These are phyloP conservation scores for Arrhamphus sclerolepis DNA, from an alignment of 2,797 vertebrate genomes.

Conservation along the genomic window DNA sequence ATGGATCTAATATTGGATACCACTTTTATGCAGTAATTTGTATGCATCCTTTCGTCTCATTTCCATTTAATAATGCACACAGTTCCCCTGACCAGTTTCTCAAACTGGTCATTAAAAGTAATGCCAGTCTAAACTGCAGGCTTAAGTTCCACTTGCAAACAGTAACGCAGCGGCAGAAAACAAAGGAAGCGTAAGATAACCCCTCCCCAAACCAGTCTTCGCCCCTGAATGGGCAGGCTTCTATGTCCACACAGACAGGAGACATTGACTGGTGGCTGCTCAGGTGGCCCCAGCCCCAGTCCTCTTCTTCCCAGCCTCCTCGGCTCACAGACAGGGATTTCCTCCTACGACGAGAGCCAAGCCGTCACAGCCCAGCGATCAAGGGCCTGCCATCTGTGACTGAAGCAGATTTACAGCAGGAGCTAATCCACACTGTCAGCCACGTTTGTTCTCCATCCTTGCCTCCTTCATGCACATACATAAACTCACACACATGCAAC, in stretches of 20 bases:
- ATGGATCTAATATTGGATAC: constrained; percentile 70
- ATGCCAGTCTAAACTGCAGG: constrained; percentile 60
- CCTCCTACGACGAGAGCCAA: constrained; percentile 79
- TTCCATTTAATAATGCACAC: constrained; percentile 71
- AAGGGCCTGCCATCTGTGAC: constrained; percentile 82
- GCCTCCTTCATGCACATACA: constrained; percentile 58
- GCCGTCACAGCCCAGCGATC: constrained; percentile 82
- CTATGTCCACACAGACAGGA: constrained; percentile 51
- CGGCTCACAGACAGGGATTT: constrained; percentile 81
- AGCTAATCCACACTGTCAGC: constrained; percentile 82
- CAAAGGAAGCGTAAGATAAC: constrained; percentile 52
- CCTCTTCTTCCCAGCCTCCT: constrained; percentile 66
- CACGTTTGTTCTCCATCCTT: constrained; percentile 71
- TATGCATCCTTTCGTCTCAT: constrained; percentile 69
- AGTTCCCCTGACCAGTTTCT: constrained; percentile 56
- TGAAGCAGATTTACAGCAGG: constrained; percentile 80
- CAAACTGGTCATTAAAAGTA: constrained; percentile 69
- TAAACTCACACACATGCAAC: constrained; percentile 31
- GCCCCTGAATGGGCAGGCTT: constrained; percentile 53
- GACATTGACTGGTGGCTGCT: constrained; percentile 69
- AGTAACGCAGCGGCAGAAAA: constrained; percentile 44
- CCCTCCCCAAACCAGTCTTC: constrained; percentile 40
- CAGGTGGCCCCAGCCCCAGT: constrained; percentile 55
- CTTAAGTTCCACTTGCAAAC: constrained; percentile 58
- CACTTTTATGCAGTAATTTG: constrained; percentile 70